These are phyloP conservation scores for Uromys caudimaculatus DNA, from an alignment of 2,797 vertebrate species.

Conservation along the genomic window DNA sequence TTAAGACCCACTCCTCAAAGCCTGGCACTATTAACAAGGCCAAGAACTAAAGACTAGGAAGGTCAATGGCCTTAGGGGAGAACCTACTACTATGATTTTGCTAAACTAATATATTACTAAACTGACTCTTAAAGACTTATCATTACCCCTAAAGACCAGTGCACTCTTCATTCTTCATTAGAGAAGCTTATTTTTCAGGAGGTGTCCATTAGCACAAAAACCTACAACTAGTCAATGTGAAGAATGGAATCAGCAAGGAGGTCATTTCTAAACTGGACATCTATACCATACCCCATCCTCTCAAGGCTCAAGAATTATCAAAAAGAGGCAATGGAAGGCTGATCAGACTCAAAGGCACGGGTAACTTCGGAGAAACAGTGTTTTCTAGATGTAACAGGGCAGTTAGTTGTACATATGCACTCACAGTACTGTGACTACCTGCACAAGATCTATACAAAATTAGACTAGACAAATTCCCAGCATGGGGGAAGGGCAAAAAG, in stretches of 20 bases:
- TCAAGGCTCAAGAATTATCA: background rate
- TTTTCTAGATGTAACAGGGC: background rate
- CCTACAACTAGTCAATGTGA: background rate
- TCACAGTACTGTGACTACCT: background rate
- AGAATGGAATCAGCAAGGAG: background rate
- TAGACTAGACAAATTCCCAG: background rate
- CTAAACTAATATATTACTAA: background rate
- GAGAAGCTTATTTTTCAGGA: background rate
- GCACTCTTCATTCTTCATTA: background rate
- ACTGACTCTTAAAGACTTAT: too few relatives aligned
- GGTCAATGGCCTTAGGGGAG: background rate
- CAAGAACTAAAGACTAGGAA: background rate
- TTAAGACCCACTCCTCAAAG: background rate
- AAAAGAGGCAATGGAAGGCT: background rate
- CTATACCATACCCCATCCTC: background rate
- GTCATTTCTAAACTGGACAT: background rate
- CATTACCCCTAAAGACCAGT: background rate
- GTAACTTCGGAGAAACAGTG: background rate
- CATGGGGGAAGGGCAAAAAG: background rate
- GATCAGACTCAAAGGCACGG: background rate
- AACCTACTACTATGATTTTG: background rate
- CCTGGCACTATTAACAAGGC: background rate
- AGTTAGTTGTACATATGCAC: background rate
- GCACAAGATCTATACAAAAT: background rate
- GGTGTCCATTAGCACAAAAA: background rate